Evolutionary conservation across 2,888 invertebrate genomes (phyloP), one percentile per base, ranked within the genome.

Genomic region (Agriopis aurantiaria): DNA sequence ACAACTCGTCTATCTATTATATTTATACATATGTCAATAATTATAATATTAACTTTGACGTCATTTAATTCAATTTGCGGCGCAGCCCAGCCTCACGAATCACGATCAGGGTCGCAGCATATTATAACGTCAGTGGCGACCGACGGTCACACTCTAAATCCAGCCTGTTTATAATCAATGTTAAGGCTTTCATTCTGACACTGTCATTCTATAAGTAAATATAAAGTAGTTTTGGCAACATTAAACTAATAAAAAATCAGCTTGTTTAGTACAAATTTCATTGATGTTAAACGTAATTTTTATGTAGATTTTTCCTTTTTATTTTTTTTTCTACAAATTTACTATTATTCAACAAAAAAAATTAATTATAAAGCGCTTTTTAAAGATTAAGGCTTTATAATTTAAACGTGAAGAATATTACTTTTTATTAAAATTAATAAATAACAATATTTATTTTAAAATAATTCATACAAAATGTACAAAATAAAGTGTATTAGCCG

Each of bases 401-500:
- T 52, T 52, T 52, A 10, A 17, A 52, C 23, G 9, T 9, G 23
- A 8, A 48, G n/a, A n/a, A 46, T 11, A 46, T 46, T n/a, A n/a
- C 6, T 11, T 10, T 46, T 11, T 48, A 6, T 48, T 48, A n/a
- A 12, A 48, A n/a, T 48, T n/a, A 5, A 12, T 5, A n/a, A n/a
- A 8, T 12, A 12, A 12, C n/a, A n/a, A 49, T 49, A 49, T 49
- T 49, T 7, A 12, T 49, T 49, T 49, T 49, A 17, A 74, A 73
- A 77, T 76, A 76, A 75, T 72, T 68, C 64, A 80, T 79, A 83
- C 80, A 81, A 78, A 83, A 82, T 84, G 73, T 83, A 84, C 85
- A 83, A 80, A 63, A 23, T 40, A 33, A 53, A 53, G 1, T 10
- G 17, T 17, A 23, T 12, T 40, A 53, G 66, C 68, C 68, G 68